phyloP scores from a whole-genome alignment of 2,797 vertebrate genomes.

The Neostethus bicornis region DNA sequence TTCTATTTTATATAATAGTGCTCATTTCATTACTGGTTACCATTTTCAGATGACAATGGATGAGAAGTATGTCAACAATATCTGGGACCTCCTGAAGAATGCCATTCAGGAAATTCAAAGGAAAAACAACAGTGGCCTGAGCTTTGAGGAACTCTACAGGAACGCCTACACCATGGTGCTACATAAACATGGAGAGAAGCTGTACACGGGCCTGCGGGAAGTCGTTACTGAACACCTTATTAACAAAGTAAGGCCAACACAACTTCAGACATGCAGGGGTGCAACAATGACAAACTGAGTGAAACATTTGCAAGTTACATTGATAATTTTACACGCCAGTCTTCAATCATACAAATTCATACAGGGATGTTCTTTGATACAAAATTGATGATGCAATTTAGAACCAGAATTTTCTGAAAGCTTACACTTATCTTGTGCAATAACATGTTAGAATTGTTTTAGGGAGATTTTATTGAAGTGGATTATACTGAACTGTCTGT shows the following conservation, averaged over 20 bases:
- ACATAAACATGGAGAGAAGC: constrained; percentile 98
- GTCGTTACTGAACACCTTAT: constrained; percentile 99
- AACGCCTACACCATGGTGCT: constrained; percentile 99
- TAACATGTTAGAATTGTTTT: constrained; percentile 7
- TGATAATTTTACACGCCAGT: not conserved
- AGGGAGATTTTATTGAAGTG: not conserved
- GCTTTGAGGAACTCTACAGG: constrained; percentile 98
- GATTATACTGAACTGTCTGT: constrained; percentile 4
- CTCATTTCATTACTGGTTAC: not conserved
- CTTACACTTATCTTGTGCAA: constrained; percentile 2
- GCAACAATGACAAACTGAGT: not conserved
- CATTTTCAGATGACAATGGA: constrained; percentile 97
- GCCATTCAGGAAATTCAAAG: constrained; percentile 99
- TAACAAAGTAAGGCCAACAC: constrained; percentile 88
- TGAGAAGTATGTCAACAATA: constrained; percentile 99
- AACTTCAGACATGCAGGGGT: constrained; percentile 1
- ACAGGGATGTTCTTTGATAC: not conserved
- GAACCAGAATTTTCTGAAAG: not conserved
- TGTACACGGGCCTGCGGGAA: constrained; percentile 97
- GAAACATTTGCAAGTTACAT: not conserved
- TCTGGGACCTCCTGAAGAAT: constrained; percentile 99
- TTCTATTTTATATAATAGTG: too few species aligned
- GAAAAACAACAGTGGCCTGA: constrained; percentile 98
- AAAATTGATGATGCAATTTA: not conserved
- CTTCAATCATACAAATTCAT: not conserved